phyloP scores from a whole-genome alignment of 37 sponge, comb jelly and placozoan genomes.

The Mnemiopsis leidyi region DNA sequence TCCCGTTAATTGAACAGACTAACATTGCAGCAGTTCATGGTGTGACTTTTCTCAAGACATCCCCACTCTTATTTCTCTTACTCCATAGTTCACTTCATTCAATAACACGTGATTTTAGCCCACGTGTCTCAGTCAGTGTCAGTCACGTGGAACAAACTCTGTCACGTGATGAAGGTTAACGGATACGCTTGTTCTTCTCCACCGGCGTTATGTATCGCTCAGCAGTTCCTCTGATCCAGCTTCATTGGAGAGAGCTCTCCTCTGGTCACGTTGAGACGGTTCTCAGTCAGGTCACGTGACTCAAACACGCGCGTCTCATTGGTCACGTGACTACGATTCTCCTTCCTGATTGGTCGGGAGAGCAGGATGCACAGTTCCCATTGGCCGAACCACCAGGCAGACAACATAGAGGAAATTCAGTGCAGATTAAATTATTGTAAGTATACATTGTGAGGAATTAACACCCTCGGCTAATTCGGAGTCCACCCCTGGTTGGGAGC shows the following conservation, averaged over 20 bases:
- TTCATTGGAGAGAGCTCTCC: too few species aligned
- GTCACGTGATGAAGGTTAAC: neutral
- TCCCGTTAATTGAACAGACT: too few species aligned
- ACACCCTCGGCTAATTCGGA: neutral
- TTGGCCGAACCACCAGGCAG: neutral
- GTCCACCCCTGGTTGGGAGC: neutral
- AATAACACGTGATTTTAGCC: neutral
- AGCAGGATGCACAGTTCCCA: neutral
- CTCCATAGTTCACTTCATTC: too few species aligned
- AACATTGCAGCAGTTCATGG: too few species aligned
- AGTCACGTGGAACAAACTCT: neutral
- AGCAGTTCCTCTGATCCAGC: too few species aligned
- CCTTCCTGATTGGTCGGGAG: neutral
- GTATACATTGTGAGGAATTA: neutral
- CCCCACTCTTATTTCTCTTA: too few species aligned
- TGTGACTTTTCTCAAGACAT: neutral
- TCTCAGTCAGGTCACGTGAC: neutral
- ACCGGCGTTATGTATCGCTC: too few species aligned
- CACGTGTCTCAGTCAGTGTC: neutral
- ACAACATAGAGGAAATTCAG: neutral
- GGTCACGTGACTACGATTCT: neutral
- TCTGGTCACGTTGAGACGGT: neutral
- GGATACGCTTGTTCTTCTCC: too few species aligned
- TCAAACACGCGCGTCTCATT: neutral
- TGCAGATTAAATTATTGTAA: neutral